Conservation (phyloP, 2,797 vertebrate species). For the Crenuchus spilurus region DNA sequence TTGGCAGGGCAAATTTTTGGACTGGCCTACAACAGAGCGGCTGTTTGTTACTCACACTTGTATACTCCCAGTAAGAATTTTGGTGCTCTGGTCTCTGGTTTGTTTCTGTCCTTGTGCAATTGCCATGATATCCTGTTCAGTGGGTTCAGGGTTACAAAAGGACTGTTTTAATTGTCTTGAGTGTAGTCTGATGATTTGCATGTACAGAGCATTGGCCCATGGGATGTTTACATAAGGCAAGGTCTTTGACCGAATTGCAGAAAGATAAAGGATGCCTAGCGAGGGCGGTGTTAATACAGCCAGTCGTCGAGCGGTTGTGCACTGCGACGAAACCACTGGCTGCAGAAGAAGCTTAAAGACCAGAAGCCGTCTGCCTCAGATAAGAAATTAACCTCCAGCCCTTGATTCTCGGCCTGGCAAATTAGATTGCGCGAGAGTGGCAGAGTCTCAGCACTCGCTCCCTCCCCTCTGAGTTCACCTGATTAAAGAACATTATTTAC, state of each 20-base stretch:
- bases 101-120: constrained; percentile 43
- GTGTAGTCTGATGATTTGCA: constrained; percentile 7
- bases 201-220: constrained; percentile 6
- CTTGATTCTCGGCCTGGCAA: constrained; percentile 66
- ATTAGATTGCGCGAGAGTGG: constrained; percentile 70
- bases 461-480: constrained; percentile 61
- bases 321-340: constrained; percentile 31
- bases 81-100: not conserved
- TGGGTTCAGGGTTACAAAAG: constrained; percentile 21
- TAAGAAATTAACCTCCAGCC: constrained; percentile 71
- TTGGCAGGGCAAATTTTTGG: not conserved
- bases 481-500: constrained; percentile 67
- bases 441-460: constrained; percentile 52
- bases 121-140: constrained; percentile 44
- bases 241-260: constrained; percentile 10
- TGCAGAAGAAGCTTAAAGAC: constrained; percentile 55
- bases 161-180: constrained; percentile 27
- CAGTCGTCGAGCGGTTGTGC: not conserved
- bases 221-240: not conserved
- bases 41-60: not conserved
- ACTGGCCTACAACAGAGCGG: not conserved
- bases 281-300: not conserved
- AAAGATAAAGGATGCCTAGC: not conserved
- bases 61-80: not conserved
- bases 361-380: constrained; percentile 51